Conservation (phyloP, 2,888 invertebrate species). For the Andrena haemorrhoa region DNA sequence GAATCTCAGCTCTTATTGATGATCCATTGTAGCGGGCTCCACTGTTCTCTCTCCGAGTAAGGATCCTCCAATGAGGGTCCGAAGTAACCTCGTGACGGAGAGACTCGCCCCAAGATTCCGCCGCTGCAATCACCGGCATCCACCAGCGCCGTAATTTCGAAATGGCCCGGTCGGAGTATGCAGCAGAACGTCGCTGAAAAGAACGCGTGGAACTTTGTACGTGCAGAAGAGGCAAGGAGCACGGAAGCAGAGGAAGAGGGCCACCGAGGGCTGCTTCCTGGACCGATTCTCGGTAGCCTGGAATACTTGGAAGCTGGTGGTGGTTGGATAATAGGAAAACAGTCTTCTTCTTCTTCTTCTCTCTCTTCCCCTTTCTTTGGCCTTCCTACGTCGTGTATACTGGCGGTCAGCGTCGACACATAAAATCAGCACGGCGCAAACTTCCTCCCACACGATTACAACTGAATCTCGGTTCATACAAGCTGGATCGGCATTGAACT, state of each 20-base stretch:
- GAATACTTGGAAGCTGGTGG: slow-evolving; percentile 60
- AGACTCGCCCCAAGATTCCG: background rate
- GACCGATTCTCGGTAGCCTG: slow-evolving; percentile 48
- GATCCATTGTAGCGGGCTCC: background rate
- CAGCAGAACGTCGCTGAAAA: slow-evolving; percentile 16
- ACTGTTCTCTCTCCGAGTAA: background rate
- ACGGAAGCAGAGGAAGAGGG: slow-evolving; percentile 40
- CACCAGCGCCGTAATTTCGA: slow-evolving; percentile 57
- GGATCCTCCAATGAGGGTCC: background rate
- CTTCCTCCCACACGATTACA: slow-evolving; percentile 54
- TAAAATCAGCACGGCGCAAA: slow-evolving; percentile 54
- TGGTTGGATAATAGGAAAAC: slow-evolving; percentile 63
- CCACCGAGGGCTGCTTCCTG: slow-evolving; percentile 62
- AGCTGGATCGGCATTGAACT: slow-evolving; percentile 30
- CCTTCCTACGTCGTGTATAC: slow-evolving; percentile 10
- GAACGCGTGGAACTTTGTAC: background rate
- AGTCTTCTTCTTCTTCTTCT: slow-evolving; percentile 48
- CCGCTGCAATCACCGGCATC: slow-evolving; percentile 42
- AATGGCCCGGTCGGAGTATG: slow-evolving; percentile 31
- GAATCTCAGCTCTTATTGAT: background rate
- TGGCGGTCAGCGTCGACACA: slow-evolving; percentile 32
- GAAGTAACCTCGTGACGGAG: background rate
- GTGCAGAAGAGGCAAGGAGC: slow-evolving; percentile 11
- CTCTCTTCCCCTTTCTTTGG: slow-evolving; percentile 37
- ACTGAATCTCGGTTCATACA: slow-evolving; percentile 33